Evolutionary conservation across 2,113 vertebrate genomes (phyloP), one percentile per base, ranked within the genome.

Genomic region (Gallinago paraguaiae): DNA sequence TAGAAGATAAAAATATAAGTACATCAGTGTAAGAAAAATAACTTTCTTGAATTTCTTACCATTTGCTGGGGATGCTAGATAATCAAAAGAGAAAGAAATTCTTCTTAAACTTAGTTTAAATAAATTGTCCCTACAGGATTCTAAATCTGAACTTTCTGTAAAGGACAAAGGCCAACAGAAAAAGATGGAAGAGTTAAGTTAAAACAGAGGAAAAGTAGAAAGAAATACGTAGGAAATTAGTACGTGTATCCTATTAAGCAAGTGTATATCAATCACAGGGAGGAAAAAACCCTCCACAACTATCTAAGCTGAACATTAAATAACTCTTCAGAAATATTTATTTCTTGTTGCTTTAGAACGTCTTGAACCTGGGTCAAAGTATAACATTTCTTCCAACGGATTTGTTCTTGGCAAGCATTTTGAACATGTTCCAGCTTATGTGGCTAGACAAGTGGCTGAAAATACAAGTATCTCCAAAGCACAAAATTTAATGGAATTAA

Each of bases 401-500:
- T 93, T 86, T 96, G 88, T 96, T 96, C 86, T 97, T 97, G 97
- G 96, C 95, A 96, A 93, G 75, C 76, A 74, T 41, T 65, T 74
- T 89, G 92, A 92, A 75, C 48, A 39, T 63, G 82, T 85, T 94
- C 87, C 86, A 98, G 60, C 53, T 92, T 95, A 50, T 76, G 88
- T 87, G 61, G 77, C 95, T 74, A 96, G 94, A 97, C 83, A 96
- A 97, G 93, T 18, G 83, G 50, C 68, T 96, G 86, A 53, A 93
- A 95, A 86, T 65, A 95, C 92, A 92, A 88, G 30, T 48, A 50
- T 72, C 88, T 88, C 79, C 83, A 92, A 75, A 78, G 82, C 11
- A 77, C 27, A 78, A 67, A 78, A 90, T 45, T 64, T 81, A 93
- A 90, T 75, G 64, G 80, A 88, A 95, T 78, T 90, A 90, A 88